Percentiles rank a stretch among this genome's conserved stretches.
Conservation (phyloP, 2,113 vertebrate genomes). For the Eurypyga helias region DNA sequence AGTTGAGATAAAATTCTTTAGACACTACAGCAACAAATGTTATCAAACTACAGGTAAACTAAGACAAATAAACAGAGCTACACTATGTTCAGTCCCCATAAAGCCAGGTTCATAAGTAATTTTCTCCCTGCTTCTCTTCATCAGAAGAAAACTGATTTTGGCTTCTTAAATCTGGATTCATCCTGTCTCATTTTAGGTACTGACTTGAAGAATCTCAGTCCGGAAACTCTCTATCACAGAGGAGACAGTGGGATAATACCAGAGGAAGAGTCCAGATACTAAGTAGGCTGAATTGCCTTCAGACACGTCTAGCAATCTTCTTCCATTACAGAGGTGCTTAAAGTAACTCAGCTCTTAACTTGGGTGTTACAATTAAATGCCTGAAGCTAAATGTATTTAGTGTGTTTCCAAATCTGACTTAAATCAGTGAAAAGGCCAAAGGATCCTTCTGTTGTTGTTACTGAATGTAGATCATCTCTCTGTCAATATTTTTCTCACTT, state of each 20-base stretch:
- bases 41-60: neutral
- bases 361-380: constrained; percentile 17
- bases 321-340: constrained; percentile 6
- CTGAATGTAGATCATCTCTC: neutral
- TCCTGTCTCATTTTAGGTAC: neutral
- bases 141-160: neutral
- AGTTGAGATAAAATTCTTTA: neutral
- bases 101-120: neutral
- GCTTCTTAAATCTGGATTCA: neutral
- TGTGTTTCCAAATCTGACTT: neutral
- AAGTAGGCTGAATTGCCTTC: neutral
- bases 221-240: neutral
- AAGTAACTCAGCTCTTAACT: constrained; percentile 31
- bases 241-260: neutral
- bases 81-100: neutral
- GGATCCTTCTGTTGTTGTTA: neutral
- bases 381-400: constrained; percentile 23
- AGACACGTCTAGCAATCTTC: neutral
- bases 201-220: neutral
- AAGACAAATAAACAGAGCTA: neutral
- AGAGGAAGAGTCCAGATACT: neutral
- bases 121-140: neutral
- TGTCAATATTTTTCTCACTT: neutral
- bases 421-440: neutral
- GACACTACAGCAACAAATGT: neutral